Conservation (phyloP, 2,888 invertebrate species). For the Morpho achilles region DNA sequence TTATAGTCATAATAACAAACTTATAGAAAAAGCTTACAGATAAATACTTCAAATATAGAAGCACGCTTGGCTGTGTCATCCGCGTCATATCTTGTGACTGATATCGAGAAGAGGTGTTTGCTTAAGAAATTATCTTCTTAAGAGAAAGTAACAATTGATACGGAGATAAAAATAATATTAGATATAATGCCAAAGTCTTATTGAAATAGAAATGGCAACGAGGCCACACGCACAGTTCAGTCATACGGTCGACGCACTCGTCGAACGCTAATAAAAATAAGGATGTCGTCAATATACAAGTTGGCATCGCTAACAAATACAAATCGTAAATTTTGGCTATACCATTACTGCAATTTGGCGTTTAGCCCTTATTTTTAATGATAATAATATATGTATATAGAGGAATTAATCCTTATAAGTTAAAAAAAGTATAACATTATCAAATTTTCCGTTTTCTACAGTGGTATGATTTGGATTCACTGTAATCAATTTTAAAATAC, state of each 20-base stretch:
- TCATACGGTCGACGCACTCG: slow-evolving; percentile 71
- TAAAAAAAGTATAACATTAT: too few species aligned
- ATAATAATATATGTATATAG: neutral
- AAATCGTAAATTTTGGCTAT: slow-evolving; percentile 54
- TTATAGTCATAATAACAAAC: too few species aligned
- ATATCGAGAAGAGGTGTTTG: too few species aligned
- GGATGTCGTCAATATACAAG: slow-evolving; percentile 76
- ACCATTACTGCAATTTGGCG: slow-evolving; percentile 20
- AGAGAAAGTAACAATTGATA: slow-evolving; percentile 4
- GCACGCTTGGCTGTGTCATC: too few species aligned
- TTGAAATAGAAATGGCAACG: slow-evolving; percentile 45
- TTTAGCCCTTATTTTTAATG: slow-evolving; percentile 5
- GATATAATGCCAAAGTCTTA: slow-evolving; percentile 23
- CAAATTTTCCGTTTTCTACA: too few species aligned
- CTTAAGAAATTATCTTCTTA: too few species aligned
- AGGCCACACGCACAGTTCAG: slow-evolving; percentile 69
- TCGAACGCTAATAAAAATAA: slow-evolving; percentile 72
- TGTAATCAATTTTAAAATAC: too few species aligned
- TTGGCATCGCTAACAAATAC: slow-evolving; percentile 64
- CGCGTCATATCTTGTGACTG: too few species aligned
- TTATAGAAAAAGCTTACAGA: too few species aligned
- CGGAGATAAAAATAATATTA: slow-evolving; percentile 12
- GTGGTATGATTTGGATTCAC: too few species aligned
- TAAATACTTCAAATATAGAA: too few species aligned
- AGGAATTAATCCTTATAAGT: neutral